Percentiles rank a stretch among this genome's conserved stretches.
phyloP scores from a whole-genome alignment of 2,113 vertebrate genomes.

The Pterocles orientalis region DNA sequence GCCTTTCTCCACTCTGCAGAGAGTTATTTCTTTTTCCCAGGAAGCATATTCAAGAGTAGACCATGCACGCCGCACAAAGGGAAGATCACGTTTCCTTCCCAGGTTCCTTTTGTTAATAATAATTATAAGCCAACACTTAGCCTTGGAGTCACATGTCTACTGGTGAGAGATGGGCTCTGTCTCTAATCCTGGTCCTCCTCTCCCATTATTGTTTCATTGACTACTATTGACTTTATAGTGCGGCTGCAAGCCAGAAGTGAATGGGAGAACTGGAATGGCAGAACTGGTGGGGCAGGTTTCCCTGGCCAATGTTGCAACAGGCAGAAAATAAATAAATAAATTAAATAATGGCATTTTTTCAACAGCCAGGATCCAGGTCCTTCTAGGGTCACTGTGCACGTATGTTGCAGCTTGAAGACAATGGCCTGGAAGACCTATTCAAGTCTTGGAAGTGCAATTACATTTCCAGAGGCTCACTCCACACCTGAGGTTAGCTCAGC shows the following conservation, averaged over 20 bases:
- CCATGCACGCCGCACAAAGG: background rate
- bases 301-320: slow-evolving; percentile 17
- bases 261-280: slow-evolving; percentile 36
- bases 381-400: slow-evolving; percentile 21
- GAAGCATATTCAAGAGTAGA: slow-evolving; percentile 8
- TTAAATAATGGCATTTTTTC: slow-evolving; percentile 50
- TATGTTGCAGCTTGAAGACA: background rate
- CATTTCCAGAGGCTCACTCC: background rate
- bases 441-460: background rate
- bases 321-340: slow-evolving; percentile 64
- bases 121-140: slow-evolving; percentile 53
- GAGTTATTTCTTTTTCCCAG: slow-evolving; percentile 23
- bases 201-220: slow-evolving; percentile 66
- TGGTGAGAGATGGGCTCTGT: slow-evolving; percentile 46
- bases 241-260: slow-evolving; percentile 38
- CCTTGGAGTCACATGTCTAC: slow-evolving; percentile 28
- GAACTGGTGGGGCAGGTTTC: slow-evolving; percentile 67
- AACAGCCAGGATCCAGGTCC: slow-evolving; percentile 22
- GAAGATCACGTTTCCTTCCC: slow-evolving; percentile 60
- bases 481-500: background rate
- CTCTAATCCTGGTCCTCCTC: slow-evolving; percentile 52
- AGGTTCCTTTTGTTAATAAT: slow-evolving; percentile 39
- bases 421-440: background rate
- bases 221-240: slow-evolving; percentile 68
- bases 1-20: background rate